Percentiles rank a stretch among this genome's conserved stretches.
These are phyloP conservation scores for Acronicta leporina DNA, from an alignment of 2,888 invertebrate genomes.

Conservation along the genomic window DNA sequence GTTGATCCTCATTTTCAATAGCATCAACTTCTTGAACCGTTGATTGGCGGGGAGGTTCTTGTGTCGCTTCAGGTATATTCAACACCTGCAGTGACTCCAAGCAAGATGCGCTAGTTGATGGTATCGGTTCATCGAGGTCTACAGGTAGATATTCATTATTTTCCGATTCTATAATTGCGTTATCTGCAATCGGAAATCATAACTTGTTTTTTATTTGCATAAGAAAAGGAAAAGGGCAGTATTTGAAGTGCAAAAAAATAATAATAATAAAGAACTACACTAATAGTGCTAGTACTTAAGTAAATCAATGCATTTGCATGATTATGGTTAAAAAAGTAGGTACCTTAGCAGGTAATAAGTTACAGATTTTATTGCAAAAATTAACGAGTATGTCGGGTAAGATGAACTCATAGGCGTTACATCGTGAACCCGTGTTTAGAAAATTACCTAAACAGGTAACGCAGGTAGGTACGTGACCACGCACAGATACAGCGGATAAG, in stretches of 20 bases:
- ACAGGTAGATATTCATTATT: not conserved
- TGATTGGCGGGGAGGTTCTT: too few species aligned
- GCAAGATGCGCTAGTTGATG: conserved; percentile 4
- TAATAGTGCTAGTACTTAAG: not conserved
- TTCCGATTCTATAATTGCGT: not conserved
- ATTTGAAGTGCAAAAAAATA: not conserved
- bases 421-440: not conserved
- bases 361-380: not conserved
- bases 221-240: not conserved
- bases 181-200: not conserved
- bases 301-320: not conserved
- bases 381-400: not conserved
- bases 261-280: not conserved
- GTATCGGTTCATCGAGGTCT: not conserved
- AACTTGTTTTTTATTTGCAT: not conserved
- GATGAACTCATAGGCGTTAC: conserved; percentile 1
- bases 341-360: not conserved
- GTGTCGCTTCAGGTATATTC: not conserved
- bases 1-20: too few species aligned
- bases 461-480: not conserved
- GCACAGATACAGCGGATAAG: conserved; percentile 1
- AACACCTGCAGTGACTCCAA: not conserved
- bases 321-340: not conserved
- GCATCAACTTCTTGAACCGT: too few species aligned
- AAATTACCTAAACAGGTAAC: conserved; percentile 4